These are phyloP conservation scores for Orthonyx spaldingii DNA, from an alignment of 2,113 vertebrate species.

Conservation along the genomic window DNA sequence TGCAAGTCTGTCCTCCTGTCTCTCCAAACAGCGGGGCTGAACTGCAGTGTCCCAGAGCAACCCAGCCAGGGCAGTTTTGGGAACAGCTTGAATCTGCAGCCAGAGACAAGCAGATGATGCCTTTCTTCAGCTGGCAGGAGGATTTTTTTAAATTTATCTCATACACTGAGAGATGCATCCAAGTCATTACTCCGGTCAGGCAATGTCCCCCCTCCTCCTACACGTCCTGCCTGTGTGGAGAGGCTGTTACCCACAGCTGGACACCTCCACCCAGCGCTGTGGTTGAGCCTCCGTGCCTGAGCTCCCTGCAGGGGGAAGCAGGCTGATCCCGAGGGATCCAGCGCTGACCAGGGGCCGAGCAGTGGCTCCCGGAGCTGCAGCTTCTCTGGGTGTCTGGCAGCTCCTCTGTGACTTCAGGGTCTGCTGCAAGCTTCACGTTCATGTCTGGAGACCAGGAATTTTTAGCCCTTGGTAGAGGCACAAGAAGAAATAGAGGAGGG, in stretches of 20 bases:
- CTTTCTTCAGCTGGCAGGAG: neutral
- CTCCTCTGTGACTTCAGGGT: neutral
- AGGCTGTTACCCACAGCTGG: neutral
- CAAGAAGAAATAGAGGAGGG: neutral
- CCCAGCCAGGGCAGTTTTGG: neutral
- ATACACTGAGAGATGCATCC: neutral
- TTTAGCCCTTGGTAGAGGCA: neutral
- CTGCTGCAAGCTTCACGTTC: neutral
- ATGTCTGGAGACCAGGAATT: neutral
- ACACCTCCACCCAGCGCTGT: accelerated
- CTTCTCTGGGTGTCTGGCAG: accelerated
- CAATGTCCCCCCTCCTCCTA: neutral
- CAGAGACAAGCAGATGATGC: neutral
- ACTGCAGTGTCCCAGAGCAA: neutral
- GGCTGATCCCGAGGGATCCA: neutral
- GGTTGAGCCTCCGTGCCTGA: accelerated
- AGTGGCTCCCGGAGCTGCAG: neutral
- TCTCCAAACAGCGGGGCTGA: neutral
- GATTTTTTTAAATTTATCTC: neutral
- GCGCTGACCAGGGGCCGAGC: accelerated
- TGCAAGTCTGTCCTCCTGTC: neutral
- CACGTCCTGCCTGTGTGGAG: accelerated
- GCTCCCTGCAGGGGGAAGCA: accelerated
- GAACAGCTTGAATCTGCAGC: neutral
- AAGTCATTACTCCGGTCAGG: neutral